A percentile compares a stretch with the other conserved stretches of the same genome.
These are phyloP conservation scores for Ivindomyrus marchei DNA, from an alignment of 2,113 vertebrate genomes.

Conservation along the genomic window DNA sequence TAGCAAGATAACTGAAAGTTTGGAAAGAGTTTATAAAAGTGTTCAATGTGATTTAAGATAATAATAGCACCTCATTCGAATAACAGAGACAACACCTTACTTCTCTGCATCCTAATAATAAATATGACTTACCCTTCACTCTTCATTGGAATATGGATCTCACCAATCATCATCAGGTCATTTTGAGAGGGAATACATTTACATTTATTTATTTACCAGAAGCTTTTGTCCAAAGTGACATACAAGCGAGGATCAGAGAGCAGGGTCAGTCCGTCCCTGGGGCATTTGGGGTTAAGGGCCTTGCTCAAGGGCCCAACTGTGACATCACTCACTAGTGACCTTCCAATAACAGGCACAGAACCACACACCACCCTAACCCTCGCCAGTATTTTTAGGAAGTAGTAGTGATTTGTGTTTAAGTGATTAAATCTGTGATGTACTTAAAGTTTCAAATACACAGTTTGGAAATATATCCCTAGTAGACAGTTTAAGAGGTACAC, in stretches of 20 bases:
- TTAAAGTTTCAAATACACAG: background rate
- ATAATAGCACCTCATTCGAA: background rate
- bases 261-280: background rate
- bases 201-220: background rate
- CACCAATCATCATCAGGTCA: background rate
- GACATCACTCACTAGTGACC: background rate
- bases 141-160: background rate
- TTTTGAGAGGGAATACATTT: background rate
- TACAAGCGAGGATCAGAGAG: background rate
- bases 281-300: background rate
- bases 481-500: background rate
- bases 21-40: background rate
- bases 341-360: background rate
- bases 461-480: background rate
- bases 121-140: background rate
- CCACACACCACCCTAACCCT: background rate
- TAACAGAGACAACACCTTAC: background rate
- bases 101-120: background rate
- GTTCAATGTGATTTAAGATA: background rate
- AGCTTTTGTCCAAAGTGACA: background rate
- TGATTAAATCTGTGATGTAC: background rate
- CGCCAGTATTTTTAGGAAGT: background rate
- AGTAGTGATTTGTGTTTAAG: background rate
- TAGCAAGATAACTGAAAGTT: background rate
- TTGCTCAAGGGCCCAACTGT: background rate